Evolutionary conservation across 2,113 vertebrate species (phyloP).

Genomic region (Aptenodytes forsteri): DNA sequence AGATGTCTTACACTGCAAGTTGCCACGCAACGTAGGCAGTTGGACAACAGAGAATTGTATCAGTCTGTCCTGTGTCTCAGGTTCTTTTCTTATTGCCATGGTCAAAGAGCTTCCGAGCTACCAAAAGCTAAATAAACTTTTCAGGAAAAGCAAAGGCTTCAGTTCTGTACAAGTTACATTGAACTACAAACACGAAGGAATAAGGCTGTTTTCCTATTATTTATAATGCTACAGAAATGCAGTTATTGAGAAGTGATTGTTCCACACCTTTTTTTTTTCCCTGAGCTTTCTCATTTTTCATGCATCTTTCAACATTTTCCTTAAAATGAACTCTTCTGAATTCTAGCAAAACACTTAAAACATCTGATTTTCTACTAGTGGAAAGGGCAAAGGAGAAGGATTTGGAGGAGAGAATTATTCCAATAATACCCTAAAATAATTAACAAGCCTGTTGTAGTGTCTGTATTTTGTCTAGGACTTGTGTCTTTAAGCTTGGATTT

Average conservation of each 20-base stretch:
- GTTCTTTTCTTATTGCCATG: not conserved
- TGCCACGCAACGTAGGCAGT: fast-evolving
- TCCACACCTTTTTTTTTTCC: not conserved
- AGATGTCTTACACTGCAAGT: not conserved
- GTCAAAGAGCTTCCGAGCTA: not conserved
- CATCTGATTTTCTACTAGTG: not conserved
- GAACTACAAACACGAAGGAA: not conserved
- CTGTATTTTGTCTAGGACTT: not conserved
- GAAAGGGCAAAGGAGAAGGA: not conserved
- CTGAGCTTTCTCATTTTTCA: not conserved
- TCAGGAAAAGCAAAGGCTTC: not conserved
- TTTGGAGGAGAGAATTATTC: not conserved
- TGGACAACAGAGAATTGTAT: not conserved
- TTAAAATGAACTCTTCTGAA: not conserved
- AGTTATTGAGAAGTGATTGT: not conserved
- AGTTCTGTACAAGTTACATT: not conserved
- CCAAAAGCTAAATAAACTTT: not conserved
- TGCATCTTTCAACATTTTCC: not conserved
- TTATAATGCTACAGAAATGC: not conserved
- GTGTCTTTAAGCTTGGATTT: not conserved
- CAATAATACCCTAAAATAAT: not conserved
- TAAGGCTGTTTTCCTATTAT: not conserved
- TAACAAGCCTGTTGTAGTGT: not conserved
- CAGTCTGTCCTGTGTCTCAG: not conserved
- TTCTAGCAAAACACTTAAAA: not conserved